Evolutionary conservation across 2,888 invertebrate genomes (phyloP).

Genomic region (Ormyrus thymus): DNA sequence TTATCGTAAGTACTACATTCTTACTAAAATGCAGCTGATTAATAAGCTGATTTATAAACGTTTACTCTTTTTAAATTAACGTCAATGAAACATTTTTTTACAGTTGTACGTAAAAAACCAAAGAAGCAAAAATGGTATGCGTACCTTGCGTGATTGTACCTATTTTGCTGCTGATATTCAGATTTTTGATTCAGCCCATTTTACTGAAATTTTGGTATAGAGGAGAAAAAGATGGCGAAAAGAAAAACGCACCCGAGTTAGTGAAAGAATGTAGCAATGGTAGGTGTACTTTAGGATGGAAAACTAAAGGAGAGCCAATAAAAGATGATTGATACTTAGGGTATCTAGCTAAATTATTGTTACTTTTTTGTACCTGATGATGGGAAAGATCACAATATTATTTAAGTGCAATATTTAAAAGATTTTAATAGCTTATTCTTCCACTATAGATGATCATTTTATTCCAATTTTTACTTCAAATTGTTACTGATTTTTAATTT

Average conservation of each 20-base stretch:
- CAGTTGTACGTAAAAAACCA: constrained; percentile 64
- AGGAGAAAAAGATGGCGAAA: constrained; percentile 77
- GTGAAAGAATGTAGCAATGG: constrained; percentile 71
- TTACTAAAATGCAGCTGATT: too few relatives aligned
- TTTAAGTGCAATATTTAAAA: too few relatives aligned
- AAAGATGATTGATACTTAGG: constrained; percentile 57
- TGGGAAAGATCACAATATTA: background rate
- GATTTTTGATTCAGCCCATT: constrained; percentile 89
- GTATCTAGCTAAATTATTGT: background rate
- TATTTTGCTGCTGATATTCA: constrained; percentile 87
- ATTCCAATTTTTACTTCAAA: constrained; percentile 17
- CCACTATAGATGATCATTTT: background rate
- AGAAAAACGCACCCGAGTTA: constrained; percentile 63
- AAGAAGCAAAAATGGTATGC: constrained; percentile 79
- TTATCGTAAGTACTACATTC: too few relatives aligned
- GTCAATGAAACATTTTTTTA: background rate
- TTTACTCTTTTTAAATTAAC: background rate
- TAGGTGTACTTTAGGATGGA: constrained; percentile 69
- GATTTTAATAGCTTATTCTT: background rate
- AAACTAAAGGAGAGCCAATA: constrained; percentile 56
- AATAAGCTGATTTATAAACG: background rate
- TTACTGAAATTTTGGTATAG: constrained; percentile 88
- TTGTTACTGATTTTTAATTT: too few relatives aligned
- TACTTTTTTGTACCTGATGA: constrained; percentile 1
- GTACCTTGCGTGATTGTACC: constrained; percentile 92